These are phyloP conservation scores for Pygoscelis antarcticus DNA, from an alignment of 2,113 vertebrate species.

Conservation along the genomic window DNA sequence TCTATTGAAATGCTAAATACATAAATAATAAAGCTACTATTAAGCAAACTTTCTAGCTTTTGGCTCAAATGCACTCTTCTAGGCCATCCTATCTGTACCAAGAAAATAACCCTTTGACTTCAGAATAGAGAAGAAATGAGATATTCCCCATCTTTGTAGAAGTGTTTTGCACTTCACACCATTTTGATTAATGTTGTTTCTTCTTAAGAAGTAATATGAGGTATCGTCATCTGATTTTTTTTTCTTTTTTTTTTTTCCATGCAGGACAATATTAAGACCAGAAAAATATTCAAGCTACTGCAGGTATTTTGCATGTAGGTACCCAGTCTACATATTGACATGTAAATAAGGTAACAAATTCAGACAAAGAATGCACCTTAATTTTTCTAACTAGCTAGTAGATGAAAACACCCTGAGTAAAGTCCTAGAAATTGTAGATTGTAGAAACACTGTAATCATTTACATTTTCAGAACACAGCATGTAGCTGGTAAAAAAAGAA, in stretches of 20 bases:
- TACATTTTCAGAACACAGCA: not conserved
- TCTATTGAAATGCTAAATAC: not conserved
- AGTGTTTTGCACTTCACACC: not conserved
- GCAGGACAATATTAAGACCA: not conserved
- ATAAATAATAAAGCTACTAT: not conserved
- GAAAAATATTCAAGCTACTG: not conserved
- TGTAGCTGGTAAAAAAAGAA: not conserved
- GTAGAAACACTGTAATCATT: not conserved
- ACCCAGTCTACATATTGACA: not conserved
- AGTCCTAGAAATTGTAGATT: not conserved
- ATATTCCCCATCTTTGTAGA: not conserved
- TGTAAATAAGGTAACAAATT: not conserved
- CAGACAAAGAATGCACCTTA: rapidly evolving
- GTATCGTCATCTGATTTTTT: not conserved
- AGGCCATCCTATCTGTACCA: not conserved
- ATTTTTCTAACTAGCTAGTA: not conserved
- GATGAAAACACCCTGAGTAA: not conserved
- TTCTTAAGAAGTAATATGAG: not conserved
- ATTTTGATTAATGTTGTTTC: not conserved
- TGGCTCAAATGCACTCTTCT: not conserved
- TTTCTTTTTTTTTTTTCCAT: not conserved
- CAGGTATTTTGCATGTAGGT: not conserved
- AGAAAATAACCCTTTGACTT: not conserved
- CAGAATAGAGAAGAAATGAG: not conserved
- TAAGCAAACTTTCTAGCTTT: not conserved